phyloP scores from a whole-genome alignment of 2,797 vertebrate genomes.

The Hyperoplus lanceolatus region DNA sequence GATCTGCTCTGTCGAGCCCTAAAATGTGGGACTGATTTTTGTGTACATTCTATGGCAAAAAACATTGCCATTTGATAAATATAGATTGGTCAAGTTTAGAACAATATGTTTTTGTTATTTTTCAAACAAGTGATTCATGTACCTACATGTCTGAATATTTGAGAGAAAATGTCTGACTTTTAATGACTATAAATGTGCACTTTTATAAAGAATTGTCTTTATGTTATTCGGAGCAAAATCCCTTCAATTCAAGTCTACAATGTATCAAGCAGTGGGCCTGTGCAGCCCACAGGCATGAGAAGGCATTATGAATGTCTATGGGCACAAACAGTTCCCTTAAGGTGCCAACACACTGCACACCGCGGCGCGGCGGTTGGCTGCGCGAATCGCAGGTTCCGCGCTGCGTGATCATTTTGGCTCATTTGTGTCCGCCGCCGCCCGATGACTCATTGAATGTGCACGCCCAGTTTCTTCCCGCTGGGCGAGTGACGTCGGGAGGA shows the following conservation, averaged over 20 bases:
- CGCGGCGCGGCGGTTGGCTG: too few relatives aligned
- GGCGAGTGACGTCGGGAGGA: too few relatives aligned
- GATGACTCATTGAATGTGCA: too few relatives aligned
- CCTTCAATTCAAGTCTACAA: slow-evolving; percentile 42
- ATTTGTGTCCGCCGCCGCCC: too few relatives aligned
- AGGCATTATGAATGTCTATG: slow-evolving; percentile 70
- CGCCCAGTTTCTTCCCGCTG: too few relatives aligned
- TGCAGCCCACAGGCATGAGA: slow-evolving; percentile 50
- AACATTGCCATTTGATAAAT: background rate
- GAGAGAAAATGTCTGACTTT: slow-evolving; percentile 14
- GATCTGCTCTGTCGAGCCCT: background rate
- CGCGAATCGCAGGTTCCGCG: too few relatives aligned
- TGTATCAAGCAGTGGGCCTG: slow-evolving; percentile 49
- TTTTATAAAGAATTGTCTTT: slow-evolving; percentile 25
- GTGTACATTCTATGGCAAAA: background rate
- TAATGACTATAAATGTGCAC: slow-evolving; percentile 14
- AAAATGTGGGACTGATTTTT: background rate
- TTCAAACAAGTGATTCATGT: background rate
- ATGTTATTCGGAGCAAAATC: slow-evolving; percentile 56
- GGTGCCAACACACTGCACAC: too few relatives aligned
- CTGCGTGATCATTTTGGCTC: too few relatives aligned
- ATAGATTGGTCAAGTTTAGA: background rate
- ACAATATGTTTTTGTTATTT: too few relatives aligned
- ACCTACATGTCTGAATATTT: background rate
- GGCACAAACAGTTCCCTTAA: slow-evolving; percentile 58